Conservation (phyloP, 2,113 vertebrate species). For the Callionymus lyra region DNA sequence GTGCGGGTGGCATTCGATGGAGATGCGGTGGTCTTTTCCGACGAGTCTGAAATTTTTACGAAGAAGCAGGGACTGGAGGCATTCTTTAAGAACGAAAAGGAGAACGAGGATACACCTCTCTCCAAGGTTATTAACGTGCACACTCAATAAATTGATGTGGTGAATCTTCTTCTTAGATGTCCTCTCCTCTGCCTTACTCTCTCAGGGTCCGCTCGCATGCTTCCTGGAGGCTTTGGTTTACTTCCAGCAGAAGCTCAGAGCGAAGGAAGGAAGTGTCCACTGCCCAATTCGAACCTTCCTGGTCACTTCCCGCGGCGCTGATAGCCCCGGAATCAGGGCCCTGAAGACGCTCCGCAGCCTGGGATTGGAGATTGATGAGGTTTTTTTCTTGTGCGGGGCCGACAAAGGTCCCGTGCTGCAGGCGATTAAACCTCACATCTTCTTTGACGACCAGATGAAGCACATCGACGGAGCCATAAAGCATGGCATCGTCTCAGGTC, state of each 20-base stretch:
- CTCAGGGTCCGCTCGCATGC: conserved; percentile 85
- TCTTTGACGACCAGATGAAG: conserved; percentile 96
- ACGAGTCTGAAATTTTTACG: conserved; percentile 82
- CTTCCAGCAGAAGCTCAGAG: conserved; percentile 91
- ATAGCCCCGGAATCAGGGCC: conserved; percentile 83
- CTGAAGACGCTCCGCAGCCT: conserved; percentile 91
- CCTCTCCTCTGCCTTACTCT: background rate
- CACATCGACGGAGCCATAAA: conserved; percentile 80
- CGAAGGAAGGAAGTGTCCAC: conserved; percentile 77
- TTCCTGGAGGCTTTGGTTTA: conserved; percentile 91
- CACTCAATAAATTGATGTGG: too few species aligned
- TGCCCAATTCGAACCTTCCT: conserved; percentile 92
- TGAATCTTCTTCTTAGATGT: too few species aligned
- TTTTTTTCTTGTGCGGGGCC: conserved; percentile 89
- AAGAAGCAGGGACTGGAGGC: conserved; percentile 79
- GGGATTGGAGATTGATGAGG: conserved; percentile 94
- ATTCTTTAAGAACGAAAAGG: conserved; percentile 81
- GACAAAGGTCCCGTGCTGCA: conserved; percentile 87
- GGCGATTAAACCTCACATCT: conserved; percentile 91
- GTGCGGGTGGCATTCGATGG: conserved; percentile 91
- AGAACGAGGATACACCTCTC: conserved; percentile 79
- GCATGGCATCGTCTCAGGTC: conserved; percentile 75
- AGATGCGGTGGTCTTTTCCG: conserved; percentile 87
- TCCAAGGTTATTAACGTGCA: conserved; percentile 72
- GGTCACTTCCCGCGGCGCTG: conserved; percentile 88